Base-by-base conservation (phyloP, 2,113 vertebrate species). In the Sterna hirundo region DNA sequence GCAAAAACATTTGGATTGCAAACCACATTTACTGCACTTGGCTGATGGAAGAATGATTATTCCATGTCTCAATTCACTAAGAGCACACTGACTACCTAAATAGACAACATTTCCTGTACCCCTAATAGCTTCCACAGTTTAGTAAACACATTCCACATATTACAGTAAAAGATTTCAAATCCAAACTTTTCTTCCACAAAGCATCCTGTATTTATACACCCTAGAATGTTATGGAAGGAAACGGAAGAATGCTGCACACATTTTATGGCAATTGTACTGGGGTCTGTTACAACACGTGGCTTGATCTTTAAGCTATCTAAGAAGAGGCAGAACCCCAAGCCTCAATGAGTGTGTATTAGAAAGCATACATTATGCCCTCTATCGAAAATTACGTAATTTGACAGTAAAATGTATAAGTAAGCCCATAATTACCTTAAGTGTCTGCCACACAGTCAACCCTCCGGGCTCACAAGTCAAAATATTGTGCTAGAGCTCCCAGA, bases 331-430 rank as follows among this genome's bases (percentile, higher is more conserved):
- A 94, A 83, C 71, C 71, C 71, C 32, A 79, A 88, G 86, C 92
- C 71, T 93, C 79, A 68, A 27, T 0, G 13, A 80, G 12, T 36
- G 55, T 62, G 76, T 32, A 64, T 82, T 18, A 95, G 70, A 97
- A 96, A 82, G 92, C 88, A 95, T 86, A 95, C 61, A 97, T 94
- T 96, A 96, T 86, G 81, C 77, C 80, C 96, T 91, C 86, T 69
- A 83, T 90, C 4, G 34, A 91, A 96, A 88, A 87, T 91, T 80
- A 94, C 0, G 19, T 87, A 77, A 93, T 93, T 96, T 94, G 95
- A 96, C 89, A 96, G 92, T 75, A 88, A 95, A 95, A 96, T 68
- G 88, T 84, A 79, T 92, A 92, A 94, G 88, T 95, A 94, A 96
- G 86, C 91, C 95, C 65, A 38, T 95, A 96, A 97, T 97, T 96